Conservation (phyloP, 2,797 vertebrate genomes). For the Typhlichthys eigenmanni region DNA sequence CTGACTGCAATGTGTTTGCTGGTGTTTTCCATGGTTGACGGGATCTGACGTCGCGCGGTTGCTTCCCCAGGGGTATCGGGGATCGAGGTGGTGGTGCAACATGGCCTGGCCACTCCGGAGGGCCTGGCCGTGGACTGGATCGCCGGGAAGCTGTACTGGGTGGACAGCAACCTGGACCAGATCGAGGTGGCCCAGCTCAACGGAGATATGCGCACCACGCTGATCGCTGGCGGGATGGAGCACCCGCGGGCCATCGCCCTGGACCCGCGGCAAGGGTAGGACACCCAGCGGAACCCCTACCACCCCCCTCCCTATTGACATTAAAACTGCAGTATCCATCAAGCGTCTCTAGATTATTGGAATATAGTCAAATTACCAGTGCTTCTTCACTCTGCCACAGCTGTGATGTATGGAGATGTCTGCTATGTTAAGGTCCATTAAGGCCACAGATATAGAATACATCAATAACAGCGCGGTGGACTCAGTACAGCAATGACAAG, state of each 20-base stretch:
- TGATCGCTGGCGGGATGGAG: slow-evolving; percentile 97
- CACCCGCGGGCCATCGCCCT: slow-evolving; percentile 96
- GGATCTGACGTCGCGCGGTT: slow-evolving; percentile 10
- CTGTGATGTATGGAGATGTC: slow-evolving; percentile 54
- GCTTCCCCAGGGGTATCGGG: slow-evolving; percentile 85
- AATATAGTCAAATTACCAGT: slow-evolving; percentile 39
- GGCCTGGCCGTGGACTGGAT: slow-evolving; percentile 98
- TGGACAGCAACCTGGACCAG: slow-evolving; percentile 98
- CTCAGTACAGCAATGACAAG: slow-evolving; percentile 44
- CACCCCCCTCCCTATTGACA: background rate
- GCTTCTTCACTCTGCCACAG: slow-evolving; percentile 36
- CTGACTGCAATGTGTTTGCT: background rate
- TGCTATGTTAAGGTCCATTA: slow-evolving; percentile 48
- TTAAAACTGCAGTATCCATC: slow-evolving; percentile 19
- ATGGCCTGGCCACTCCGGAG: slow-evolving; percentile 95
- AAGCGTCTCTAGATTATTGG: slow-evolving; percentile 22
- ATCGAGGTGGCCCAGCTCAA: slow-evolving; percentile 96
- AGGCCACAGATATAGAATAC: slow-evolving; percentile 42
- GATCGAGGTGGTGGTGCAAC: slow-evolving; percentile 94
- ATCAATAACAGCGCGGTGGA: slow-evolving; percentile 48
- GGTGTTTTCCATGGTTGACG: slow-evolving; percentile 1
- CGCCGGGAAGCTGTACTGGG: slow-evolving; percentile 97
- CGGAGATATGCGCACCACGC: slow-evolving; percentile 89
- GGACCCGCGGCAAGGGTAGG: slow-evolving; percentile 93
- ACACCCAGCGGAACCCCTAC: slow-evolving; percentile 12